A percentile compares a stretch with the other conserved stretches of the same genome.
These are phyloP conservation scores for Miniopterus natalensis DNA, from an alignment of 2,113 vertebrate species.

Conservation along the genomic window DNA sequence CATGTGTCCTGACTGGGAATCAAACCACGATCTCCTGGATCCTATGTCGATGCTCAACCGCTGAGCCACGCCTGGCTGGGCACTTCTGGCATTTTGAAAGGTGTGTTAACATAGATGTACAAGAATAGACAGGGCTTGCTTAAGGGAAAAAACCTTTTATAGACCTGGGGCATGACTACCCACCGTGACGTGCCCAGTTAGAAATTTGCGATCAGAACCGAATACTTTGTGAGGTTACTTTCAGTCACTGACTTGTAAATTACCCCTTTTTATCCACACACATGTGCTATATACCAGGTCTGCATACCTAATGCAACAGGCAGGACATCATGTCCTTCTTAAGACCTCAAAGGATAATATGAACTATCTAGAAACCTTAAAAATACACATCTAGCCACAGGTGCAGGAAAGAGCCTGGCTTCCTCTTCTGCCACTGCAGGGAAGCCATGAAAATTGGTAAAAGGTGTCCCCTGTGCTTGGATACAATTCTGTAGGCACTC, in stretches of 20 bases:
- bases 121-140: background rate
- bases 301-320: conserved; percentile 59
- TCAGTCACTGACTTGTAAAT: background rate
- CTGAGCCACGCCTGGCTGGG: too few relatives aligned
- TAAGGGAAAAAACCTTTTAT: background rate
- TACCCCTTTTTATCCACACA: background rate
- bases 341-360: conserved; percentile 55
- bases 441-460: background rate
- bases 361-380: conserved; percentile 77
- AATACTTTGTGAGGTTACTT: background rate
- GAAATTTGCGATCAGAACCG: background rate
- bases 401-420: conserved; percentile 32
- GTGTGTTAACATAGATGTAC: background rate
- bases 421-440: conserved; percentile 24
- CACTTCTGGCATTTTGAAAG: background rate
- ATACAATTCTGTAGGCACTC: background rate
- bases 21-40: too few relatives aligned
- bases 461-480: background rate
- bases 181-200: background rate
- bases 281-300: background rate
- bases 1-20: too few relatives aligned
- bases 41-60: too few relatives aligned
- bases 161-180: background rate
- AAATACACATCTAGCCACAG: conserved; percentile 62
- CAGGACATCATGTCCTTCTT: conserved; percentile 57